Conservation (phyloP, 2,113 vertebrate genomes). For the Sebastes fasciatus region DNA sequence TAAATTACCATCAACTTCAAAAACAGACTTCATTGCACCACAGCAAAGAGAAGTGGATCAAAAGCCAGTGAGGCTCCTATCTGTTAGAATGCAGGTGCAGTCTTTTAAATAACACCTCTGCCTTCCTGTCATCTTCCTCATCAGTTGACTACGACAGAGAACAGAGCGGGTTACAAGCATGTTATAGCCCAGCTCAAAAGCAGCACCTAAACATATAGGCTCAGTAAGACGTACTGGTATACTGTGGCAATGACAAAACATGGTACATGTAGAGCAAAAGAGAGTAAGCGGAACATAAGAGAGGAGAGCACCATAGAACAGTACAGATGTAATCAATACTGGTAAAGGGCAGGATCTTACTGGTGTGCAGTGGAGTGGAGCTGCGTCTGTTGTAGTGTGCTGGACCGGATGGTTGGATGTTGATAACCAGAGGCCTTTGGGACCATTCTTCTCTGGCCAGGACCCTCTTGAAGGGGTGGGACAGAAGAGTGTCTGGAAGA, state of each 20-base stretch:
- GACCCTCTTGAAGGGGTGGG: conserved; percentile 82
- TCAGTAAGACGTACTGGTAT: background rate
- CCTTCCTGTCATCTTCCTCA: background rate
- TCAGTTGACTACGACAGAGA: background rate
- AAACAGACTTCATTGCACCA: background rate
- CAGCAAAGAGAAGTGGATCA: conserved; percentile 10
- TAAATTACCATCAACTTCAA: conserved; percentile 11
- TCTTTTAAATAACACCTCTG: background rate
- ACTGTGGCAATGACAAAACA: background rate
- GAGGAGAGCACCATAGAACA: background rate
- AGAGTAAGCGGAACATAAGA: background rate
- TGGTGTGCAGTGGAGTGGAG: conserved; percentile 57
- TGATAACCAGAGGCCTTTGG: conserved; percentile 72
- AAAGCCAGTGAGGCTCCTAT: background rate
- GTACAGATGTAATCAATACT: background rate
- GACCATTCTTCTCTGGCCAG: conserved; percentile 83
- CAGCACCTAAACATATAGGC: background rate
- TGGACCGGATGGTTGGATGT: conserved; percentile 14
- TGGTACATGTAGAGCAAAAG: background rate
- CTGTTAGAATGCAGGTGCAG: background rate
- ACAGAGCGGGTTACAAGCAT: background rate
- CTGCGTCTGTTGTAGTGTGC: conserved; percentile 33
- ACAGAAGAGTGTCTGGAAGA: conserved; percentile 85
- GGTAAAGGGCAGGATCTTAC: conserved; percentile 61
- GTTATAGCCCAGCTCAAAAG: background rate